Percentiles rank a stretch among this genome's conserved stretches.
phyloP scores from a whole-genome alignment of 2,797 vertebrate genomes.

The Myotis vivesi region DNA sequence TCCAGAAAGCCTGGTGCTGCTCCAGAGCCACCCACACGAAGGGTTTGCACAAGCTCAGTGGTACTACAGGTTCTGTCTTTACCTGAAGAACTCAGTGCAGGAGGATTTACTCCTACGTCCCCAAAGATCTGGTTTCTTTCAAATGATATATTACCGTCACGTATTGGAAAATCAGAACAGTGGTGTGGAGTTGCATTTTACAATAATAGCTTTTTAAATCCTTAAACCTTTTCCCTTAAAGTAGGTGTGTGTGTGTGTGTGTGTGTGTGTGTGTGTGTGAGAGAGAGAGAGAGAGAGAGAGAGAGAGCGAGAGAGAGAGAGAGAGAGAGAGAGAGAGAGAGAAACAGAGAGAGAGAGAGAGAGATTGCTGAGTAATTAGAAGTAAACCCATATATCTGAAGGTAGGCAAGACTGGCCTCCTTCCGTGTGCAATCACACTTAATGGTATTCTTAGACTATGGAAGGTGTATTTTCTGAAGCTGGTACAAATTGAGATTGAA shows the following conservation, averaged over 20 bases:
- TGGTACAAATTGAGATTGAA: background rate
- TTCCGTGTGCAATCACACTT: background rate
- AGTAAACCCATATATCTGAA: conserved; percentile 16
- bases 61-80: background rate
- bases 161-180: background rate
- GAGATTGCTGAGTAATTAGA: background rate
- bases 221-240: background rate
- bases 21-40: conserved; percentile 21
- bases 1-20: background rate
- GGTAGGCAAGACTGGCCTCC: background rate
- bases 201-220: background rate
- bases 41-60: background rate
- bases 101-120: background rate
- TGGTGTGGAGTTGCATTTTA: background rate
- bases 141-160: background rate
- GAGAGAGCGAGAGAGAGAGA: too few species aligned
- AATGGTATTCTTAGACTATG: background rate
- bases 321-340: background rate
- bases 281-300: too few species aligned
- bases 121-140: background rate
- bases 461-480: conserved; percentile 20
- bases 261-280: background rate
- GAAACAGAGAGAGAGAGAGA: background rate
- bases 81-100: background rate
- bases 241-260: background rate